A percentile compares a stretch with the other conserved stretches of the same genome.
These are phyloP conservation scores for Sicus ferrugineus DNA, from an alignment of 2,888 invertebrate genomes.

Conservation along the genomic window DNA sequence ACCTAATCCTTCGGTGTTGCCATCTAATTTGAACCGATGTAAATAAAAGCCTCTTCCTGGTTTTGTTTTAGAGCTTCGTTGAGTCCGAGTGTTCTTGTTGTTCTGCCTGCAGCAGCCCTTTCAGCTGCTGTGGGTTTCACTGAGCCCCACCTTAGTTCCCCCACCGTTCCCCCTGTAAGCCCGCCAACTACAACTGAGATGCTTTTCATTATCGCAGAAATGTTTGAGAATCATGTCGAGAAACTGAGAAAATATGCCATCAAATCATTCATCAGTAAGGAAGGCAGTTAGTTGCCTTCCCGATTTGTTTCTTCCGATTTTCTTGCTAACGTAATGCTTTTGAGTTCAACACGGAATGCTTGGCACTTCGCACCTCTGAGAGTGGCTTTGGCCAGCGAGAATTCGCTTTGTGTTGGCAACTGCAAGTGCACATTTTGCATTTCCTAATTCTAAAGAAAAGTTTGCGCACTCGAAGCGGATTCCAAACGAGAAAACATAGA, in stretches of 20 bases:
- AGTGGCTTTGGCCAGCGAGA: slow-evolving; percentile 9
- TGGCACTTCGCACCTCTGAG: slow-evolving; percentile 16
- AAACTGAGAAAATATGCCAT: slow-evolving; percentile 45
- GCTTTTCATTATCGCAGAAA: slow-evolving; percentile 61
- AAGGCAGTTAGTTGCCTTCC: slow-evolving; percentile 6
- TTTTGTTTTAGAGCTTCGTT: slow-evolving; percentile 1
- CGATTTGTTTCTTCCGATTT: slow-evolving; percentile 4
- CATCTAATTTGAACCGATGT: no score
- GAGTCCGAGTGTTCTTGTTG: neutral
- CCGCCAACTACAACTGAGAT: slow-evolving; percentile 59
- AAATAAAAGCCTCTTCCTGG: neutral
- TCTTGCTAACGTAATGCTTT: slow-evolving; percentile 20
- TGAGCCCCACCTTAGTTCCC: slow-evolving; percentile 31
- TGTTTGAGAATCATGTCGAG: neutral
- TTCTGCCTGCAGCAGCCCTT: slow-evolving; percentile 28
- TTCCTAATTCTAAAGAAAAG: slow-evolving; percentile 7
- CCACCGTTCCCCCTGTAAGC: slow-evolving; percentile 35
- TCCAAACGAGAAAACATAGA: slow-evolving; percentile 43
- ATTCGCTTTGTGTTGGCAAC: slow-evolving; percentile 18
- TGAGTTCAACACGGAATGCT: slow-evolving; percentile 10
- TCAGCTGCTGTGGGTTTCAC: slow-evolving; percentile 30
- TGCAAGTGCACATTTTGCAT: slow-evolving; percentile 19
- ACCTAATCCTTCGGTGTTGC: no score
- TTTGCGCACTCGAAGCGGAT: slow-evolving; percentile 21
- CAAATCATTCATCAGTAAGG: slow-evolving; percentile 49